A percentile compares a stretch with the other conserved stretches of the same genome.
Conservation (phyloP, 2,113 vertebrate genomes). For the Polypterus senegalus region DNA sequence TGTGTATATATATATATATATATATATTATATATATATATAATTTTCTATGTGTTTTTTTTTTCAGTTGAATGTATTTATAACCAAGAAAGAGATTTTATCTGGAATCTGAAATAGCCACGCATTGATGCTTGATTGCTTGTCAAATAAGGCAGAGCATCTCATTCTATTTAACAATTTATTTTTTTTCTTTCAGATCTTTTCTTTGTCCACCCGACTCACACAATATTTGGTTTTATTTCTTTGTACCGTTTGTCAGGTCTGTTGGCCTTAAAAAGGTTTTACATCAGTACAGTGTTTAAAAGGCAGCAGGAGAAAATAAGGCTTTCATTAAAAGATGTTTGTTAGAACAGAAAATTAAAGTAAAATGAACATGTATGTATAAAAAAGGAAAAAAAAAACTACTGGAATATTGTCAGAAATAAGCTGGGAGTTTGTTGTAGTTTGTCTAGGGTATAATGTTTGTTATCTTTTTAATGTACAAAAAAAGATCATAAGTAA, state of each 20-base stretch:
- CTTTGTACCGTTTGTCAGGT: slow-evolving; percentile 33
- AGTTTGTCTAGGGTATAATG: slow-evolving; percentile 60
- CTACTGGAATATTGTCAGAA: slow-evolving; percentile 69
- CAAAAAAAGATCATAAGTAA: slow-evolving; percentile 39
- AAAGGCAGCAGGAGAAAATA: slow-evolving; percentile 31
- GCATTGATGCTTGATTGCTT: slow-evolving; percentile 62
- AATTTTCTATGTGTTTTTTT: slow-evolving; percentile 57
- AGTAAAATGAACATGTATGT: too few relatives aligned
- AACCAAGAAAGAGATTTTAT: slow-evolving; percentile 62
- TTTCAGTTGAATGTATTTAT: slow-evolving; percentile 89
- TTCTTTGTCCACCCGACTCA: slow-evolving; percentile 2
- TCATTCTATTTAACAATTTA: slow-evolving; percentile 57
- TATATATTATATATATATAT: slow-evolving; percentile 53
- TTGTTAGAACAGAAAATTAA: neutral
- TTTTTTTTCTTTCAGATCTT: neutral
- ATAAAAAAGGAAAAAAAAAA: slow-evolving; percentile 28
- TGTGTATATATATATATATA: slow-evolving; percentile 66
- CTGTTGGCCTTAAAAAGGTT: slow-evolving; percentile 44
- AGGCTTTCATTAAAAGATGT: neutral
- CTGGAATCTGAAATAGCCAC: slow-evolving; percentile 56
- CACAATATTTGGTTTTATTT: slow-evolving; percentile 44
- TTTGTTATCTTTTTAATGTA: slow-evolving; percentile 49
- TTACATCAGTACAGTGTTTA: slow-evolving; percentile 48
- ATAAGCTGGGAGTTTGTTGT: slow-evolving; percentile 67
- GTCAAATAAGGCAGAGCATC: slow-evolving; percentile 52